Base-by-base conservation (phyloP, 2,113 vertebrate species). In the Synchiropus splendidus region DNA sequence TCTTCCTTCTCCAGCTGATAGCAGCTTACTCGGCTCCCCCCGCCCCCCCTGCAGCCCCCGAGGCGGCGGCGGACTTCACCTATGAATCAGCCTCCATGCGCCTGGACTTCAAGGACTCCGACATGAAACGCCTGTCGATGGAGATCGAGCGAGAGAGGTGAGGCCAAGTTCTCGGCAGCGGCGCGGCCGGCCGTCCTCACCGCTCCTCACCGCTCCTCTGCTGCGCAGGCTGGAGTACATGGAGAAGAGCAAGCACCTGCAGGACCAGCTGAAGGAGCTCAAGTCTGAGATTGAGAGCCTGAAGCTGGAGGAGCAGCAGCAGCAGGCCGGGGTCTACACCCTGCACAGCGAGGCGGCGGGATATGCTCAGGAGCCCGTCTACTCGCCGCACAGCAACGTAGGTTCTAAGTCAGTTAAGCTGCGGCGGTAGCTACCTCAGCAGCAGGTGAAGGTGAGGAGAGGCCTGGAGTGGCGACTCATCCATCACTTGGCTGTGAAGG, bases 91-190 rank as follows among this genome's bases (percentile, higher is more conserved):
- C 78, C 2, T 82, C 83, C 1, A 15, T 75, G 18, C 84, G 86
- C 18, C 71, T 89, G 40, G 89, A 94, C 69, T 89, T 90, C 58
- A 88, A 89, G 61, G 90, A 94, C 67, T 85, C 89, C 0, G 90
- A 94, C 76, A 90, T 93, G 81, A 96, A 94, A 72, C 84, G 90
- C 46, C 79, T 94, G 2, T 94, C 91, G 10, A 89, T 96, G 83
- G 92, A 96, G 75, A 94, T 94, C 4, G 89, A 94, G 70, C 84
- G 84, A 64, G 91, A 96, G 75, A 83, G 90, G 92, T 91, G 54
- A 30, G 50, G 21, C 9, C 2, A 17, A 42, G 36, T n/a, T n/a
- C n/a, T n/a, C n/a, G n/a, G n/a, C n/a, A n/a, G n/a, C n/a, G n/a
- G 9, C 35, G 30, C 11, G 6, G 14, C 8, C n/a, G 16, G 1